phyloP scores from a whole-genome alignment of 2,113 vertebrate genomes.

The Smithornis capensis region DNA sequence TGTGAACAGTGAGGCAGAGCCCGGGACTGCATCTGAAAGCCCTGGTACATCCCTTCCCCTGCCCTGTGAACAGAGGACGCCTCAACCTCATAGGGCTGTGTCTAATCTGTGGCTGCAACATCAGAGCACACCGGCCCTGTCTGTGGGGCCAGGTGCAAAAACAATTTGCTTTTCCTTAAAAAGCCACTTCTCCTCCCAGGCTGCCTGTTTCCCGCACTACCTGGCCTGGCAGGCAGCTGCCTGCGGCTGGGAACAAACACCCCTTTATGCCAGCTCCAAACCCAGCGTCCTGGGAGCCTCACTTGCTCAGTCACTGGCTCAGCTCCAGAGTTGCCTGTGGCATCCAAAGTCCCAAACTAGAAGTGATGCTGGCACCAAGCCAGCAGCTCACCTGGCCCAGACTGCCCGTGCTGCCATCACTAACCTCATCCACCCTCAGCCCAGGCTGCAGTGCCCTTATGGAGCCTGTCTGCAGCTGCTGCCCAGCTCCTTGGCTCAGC shows the following conservation, averaged over 20 bases:
- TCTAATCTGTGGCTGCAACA: accelerated
- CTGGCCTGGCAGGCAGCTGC: not conserved
- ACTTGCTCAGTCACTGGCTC: not conserved
- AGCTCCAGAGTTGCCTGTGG: not conserved
- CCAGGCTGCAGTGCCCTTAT: accelerated
- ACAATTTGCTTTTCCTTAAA: not conserved
- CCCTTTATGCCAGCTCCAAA: not conserved
- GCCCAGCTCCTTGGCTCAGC: not conserved
- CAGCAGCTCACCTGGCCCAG: not conserved
- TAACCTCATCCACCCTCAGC: accelerated
- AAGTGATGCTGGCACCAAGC: accelerated
- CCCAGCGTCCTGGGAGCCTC: accelerated
- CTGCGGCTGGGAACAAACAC: not conserved
- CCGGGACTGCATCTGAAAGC: accelerated
- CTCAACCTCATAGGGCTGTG: accelerated
- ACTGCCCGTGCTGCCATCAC: accelerated
- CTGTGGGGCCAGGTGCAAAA: not conserved
- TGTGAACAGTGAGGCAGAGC: not conserved
- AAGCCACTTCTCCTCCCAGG: not conserved
- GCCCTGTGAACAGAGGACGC: accelerated
- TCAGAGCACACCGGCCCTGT: accelerated
- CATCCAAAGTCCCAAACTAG: not conserved
- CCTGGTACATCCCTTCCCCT: not conserved
- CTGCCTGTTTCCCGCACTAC: not conserved
- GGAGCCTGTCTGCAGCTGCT: accelerated